phyloP scores from a whole-genome alignment of 2,888 invertebrate genomes.

The Drosophila villosipedis region DNA sequence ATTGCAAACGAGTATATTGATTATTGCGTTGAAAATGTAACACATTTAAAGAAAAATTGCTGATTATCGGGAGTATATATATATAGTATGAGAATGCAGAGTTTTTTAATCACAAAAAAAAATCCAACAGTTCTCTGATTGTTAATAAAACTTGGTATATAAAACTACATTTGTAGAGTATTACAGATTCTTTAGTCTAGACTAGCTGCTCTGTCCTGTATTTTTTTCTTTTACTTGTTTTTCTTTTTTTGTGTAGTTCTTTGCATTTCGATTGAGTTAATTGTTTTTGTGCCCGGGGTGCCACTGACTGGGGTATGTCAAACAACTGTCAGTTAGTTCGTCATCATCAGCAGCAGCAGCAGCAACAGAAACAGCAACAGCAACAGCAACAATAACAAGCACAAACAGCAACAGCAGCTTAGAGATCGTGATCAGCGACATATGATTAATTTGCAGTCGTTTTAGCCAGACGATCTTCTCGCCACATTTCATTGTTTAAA shows the following conservation, averaged over 20 bases:
- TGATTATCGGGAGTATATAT: too few relatives aligned
- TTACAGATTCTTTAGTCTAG: background rate
- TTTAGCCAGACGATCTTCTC: constrained; percentile 52
- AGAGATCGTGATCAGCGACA: constrained; percentile 62
- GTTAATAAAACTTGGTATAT: too few relatives aligned
- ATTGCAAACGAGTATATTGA: background rate
- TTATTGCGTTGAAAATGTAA: background rate
- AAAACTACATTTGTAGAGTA: background rate
- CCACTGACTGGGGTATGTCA: constrained; percentile 80
- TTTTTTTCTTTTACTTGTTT: background rate
- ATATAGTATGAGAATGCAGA: too few relatives aligned
- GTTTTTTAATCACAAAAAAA: background rate
- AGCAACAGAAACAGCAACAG: constrained; percentile 4
- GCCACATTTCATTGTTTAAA: constrained; percentile 63
- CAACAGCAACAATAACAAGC: constrained; percentile 6
- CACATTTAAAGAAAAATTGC: background rate
- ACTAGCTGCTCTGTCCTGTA: background rate
- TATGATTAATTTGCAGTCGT: constrained; percentile 77
- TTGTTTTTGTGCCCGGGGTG: constrained; percentile 69
- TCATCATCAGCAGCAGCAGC: constrained; percentile 60
- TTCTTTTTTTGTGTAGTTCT: constrained; percentile 22
- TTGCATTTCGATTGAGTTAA: constrained; percentile 77
- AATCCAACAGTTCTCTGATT: accelerated
- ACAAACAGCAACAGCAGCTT: constrained; percentile 32
- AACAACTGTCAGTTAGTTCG: constrained; percentile 81